These are phyloP conservation scores for Heliconius melpomene DNA, from an alignment of 1,140 invertebrate species.

Conservation along the genomic window DNA sequence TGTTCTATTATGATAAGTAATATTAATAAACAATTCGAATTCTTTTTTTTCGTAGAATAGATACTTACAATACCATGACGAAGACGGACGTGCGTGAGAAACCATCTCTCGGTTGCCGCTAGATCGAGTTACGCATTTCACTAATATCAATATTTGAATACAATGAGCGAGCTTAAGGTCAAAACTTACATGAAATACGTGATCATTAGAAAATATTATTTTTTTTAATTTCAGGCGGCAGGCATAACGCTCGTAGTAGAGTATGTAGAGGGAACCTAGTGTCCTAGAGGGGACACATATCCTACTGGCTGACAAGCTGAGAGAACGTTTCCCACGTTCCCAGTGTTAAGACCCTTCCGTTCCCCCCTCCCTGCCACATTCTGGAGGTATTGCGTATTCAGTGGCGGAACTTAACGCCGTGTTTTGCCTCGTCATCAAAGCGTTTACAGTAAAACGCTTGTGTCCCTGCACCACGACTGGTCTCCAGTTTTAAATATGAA, in stretches of 20 bases:
- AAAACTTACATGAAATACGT: background rate
- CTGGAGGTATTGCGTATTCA: no score
- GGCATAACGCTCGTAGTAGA: no score
- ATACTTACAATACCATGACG: conserved; percentile 29
- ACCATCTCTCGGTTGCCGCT: conserved; percentile 31
- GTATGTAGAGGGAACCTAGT: no score
- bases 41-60: background rate
- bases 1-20: background rate
- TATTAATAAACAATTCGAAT: background rate
- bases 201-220: background rate
- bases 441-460: no score
- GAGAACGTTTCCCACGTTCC: no score
- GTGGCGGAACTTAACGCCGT: no score
- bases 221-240: background rate
- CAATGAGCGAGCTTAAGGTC: background rate
- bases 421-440: no score
- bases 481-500: no score
- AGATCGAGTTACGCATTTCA: conserved; percentile 47
- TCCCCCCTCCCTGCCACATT: no score
- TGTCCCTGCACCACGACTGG: no score
- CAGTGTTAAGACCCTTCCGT: no score
- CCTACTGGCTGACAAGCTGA: no score
- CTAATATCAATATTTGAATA: background rate
- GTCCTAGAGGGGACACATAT: background rate
- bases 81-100: conserved; percentile 48